A percentile compares a stretch with the other conserved stretches of the same genome.
Evolutionary conservation across 2,888 invertebrate species (phyloP).

Genomic region (Protophormia terraenovae): DNA sequence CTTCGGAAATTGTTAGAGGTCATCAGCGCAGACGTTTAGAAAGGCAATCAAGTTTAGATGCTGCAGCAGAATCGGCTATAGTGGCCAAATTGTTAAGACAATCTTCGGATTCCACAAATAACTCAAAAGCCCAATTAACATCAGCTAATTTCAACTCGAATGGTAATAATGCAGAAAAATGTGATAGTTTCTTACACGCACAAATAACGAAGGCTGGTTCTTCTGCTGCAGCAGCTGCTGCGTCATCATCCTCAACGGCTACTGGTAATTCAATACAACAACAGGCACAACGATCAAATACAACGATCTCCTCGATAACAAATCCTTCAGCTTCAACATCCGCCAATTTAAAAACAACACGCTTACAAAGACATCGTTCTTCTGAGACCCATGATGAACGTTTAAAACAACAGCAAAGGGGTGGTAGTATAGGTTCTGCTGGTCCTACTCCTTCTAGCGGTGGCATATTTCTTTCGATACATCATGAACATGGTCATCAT

Average conservation of each 20-base stretch:
- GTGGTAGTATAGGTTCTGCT: conserved; percentile 32
- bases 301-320: conserved; percentile 45
- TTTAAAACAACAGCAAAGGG: conserved; percentile 75
- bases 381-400: conserved; percentile 81
- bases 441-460: conserved; percentile 38
- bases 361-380: conserved; percentile 80
- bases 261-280: conserved; percentile 64
- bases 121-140: conserved; percentile 65
- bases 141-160: conserved; percentile 20
- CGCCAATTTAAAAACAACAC: conserved; percentile 77
- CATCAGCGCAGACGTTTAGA: conserved; percentile 75
- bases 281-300: conserved; percentile 64
- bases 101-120: conserved; percentile 72
- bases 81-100: conserved; percentile 75
- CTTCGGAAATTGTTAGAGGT: conserved; percentile 76
- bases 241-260: conserved; percentile 59
- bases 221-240: no score
- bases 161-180: conserved; percentile 61
- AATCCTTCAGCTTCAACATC: conserved; percentile 69
- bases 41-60: conserved; percentile 79
- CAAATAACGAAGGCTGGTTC: conserved; percentile 67
- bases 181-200: conserved; percentile 75
- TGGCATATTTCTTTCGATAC: conserved; percentile 76
- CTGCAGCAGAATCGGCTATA: conserved; percentile 73
- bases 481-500: conserved; percentile 74